These are phyloP conservation scores for Malthinus flaveolus DNA, from an alignment of 2,888 invertebrate genomes.

Conservation along the genomic window DNA sequence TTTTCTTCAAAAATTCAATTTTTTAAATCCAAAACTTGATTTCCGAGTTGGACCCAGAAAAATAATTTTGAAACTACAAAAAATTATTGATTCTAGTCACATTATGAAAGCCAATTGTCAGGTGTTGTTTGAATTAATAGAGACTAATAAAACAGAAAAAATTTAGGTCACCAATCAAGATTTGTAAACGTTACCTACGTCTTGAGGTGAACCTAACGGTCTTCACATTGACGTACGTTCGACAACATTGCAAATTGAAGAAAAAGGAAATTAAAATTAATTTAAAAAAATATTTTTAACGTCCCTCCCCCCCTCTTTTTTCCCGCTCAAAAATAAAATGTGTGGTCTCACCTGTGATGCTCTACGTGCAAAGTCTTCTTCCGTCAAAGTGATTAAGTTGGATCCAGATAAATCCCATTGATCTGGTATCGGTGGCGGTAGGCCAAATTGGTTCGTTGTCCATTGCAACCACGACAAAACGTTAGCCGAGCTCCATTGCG, in stretches of 20 bases:
- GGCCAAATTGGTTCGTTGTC: slow-evolving; percentile 79
- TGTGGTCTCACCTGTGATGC: slow-evolving; percentile 73
- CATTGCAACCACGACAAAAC: slow-evolving; percentile 89
- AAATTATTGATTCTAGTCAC: too few species aligned
- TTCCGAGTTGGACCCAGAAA: too few species aligned
- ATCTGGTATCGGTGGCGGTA: slow-evolving; percentile 72
- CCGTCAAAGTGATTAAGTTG: slow-evolving; percentile 73
- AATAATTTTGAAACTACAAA: too few species aligned
- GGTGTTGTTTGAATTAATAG: slow-evolving; percentile 7
- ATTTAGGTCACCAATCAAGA: slow-evolving; percentile 26
- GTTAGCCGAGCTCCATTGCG: slow-evolving; percentile 81
- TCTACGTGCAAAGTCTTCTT: slow-evolving; percentile 83
- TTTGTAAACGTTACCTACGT: slow-evolving; percentile 25
- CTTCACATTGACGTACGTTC: slow-evolving; percentile 24
- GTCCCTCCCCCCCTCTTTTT: slow-evolving; percentile 1
- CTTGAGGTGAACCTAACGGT: slow-evolving; percentile 31
- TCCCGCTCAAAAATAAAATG: neutral
- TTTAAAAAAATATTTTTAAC: neutral
- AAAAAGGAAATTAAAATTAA: slow-evolving; percentile 19
- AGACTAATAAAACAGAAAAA: slow-evolving; percentile 17
- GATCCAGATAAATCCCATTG: slow-evolving; percentile 82
- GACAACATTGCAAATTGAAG: slow-evolving; percentile 26
- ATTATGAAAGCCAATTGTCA: too few species aligned
- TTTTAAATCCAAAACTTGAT: too few species aligned
- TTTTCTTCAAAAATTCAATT: too few species aligned